phyloP scores from a whole-genome alignment of 2,113 vertebrate species.

The Pedionomus torquatus region DNA sequence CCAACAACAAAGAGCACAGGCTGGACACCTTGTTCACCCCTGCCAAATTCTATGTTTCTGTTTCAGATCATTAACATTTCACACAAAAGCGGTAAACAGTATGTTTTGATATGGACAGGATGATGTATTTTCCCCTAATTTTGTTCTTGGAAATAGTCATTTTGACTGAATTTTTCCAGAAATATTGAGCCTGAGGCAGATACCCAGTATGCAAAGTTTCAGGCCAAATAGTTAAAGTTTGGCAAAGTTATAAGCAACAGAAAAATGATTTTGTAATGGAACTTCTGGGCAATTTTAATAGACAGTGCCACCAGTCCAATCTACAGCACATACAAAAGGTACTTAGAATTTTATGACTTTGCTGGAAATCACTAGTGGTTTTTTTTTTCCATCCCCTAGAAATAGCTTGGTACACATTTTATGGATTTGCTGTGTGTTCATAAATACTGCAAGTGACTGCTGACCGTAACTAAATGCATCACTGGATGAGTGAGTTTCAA shows the following conservation, averaged over 20 bases:
- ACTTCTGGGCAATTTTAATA: slow-evolving; percentile 14
- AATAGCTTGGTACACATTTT: background rate
- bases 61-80: background rate
- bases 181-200: slow-evolving; percentile 4
- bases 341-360: background rate
- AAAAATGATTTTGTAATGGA: slow-evolving; percentile 3
- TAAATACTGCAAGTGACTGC: background rate
- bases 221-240: slow-evolving; percentile 30
- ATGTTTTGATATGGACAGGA: background rate
- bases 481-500: background rate
- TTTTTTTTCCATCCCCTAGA: background rate
- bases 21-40: background rate
- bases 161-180: slow-evolving; percentile 38
- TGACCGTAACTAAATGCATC: background rate
- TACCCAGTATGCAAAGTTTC: background rate
- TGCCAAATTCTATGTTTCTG: background rate
- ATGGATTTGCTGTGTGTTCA: background rate
- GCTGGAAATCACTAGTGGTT: background rate
- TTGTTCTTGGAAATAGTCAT: slow-evolving; percentile 17
- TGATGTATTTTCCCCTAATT: background rate
- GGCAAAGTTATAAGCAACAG: background rate
- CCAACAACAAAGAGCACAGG: background rate
- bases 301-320: background rate
- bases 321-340: background rate
- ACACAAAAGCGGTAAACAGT: background rate